These are phyloP conservation scores for Tridacna gigas DNA, from an alignment of 2,888 invertebrate species.

Conservation along the genomic window DNA sequence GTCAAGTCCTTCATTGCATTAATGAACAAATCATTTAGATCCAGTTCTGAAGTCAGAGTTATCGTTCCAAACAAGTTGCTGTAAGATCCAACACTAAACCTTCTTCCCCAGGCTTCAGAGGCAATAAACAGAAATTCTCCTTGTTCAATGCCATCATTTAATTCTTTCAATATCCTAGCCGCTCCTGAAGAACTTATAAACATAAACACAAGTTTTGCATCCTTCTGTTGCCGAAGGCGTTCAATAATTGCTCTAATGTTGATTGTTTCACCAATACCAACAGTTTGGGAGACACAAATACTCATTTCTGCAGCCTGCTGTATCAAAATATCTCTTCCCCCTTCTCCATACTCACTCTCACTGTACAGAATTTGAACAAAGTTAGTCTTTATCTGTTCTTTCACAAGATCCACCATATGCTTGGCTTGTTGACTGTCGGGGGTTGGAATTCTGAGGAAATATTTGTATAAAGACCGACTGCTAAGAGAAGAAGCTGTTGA, in stretches of 20 bases:
- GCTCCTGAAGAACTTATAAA: conserved; percentile 59
- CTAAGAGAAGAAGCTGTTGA: conserved; percentile 65
- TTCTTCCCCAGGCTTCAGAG: conserved; percentile 65
- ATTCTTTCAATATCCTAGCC: conserved; percentile 6
- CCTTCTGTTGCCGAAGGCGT: conserved; percentile 25
- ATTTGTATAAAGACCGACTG: conserved; percentile 54
- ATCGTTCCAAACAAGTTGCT: conserved; percentile 52
- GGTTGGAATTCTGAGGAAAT: conserved; percentile 60
- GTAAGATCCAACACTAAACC: conserved; percentile 35
- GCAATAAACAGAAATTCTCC: conserved; percentile 60
- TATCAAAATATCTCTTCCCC: conserved; percentile 53
- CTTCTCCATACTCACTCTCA: conserved; percentile 62
- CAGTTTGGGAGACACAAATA: conserved; percentile 60
- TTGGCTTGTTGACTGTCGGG: conserved; percentile 63
- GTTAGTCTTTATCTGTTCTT: conserved; percentile 38
- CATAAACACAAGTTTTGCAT: conserved; percentile 55
- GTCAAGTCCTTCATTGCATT: conserved; percentile 41
- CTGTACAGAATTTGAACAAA: conserved; percentile 68
- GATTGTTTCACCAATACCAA: conserved; percentile 37
- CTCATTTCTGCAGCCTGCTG: conserved; percentile 7
- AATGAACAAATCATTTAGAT: conserved; percentile 41
- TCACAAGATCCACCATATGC: conserved; percentile 55
- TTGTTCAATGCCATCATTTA: conserved; percentile 32
- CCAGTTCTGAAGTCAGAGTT: conserved; percentile 55
- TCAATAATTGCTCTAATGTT: background rate